phyloP scores from a whole-genome alignment of 1,140 invertebrate species.

The Drosophila neocordata region DNA sequence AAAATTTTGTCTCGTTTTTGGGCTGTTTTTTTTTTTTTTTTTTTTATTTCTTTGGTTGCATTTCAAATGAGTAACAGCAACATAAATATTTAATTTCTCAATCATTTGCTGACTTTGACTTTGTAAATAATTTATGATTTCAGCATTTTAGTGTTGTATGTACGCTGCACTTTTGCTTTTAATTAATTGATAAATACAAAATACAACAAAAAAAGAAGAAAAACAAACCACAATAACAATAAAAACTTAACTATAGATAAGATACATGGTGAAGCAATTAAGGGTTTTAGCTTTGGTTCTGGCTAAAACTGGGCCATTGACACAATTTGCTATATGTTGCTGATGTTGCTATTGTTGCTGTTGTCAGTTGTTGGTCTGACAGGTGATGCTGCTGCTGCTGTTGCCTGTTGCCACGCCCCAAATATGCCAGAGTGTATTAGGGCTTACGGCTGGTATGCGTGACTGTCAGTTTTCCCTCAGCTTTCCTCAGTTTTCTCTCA shows the following conservation, averaged over 20 bases:
- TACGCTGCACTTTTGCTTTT: constrained; percentile 57
- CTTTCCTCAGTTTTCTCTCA: constrained; percentile 41
- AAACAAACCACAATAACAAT: constrained; percentile 23
- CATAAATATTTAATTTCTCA: constrained; percentile 64
- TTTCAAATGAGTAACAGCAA: constrained; percentile 59
- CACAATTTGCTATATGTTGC: constrained; percentile 5
- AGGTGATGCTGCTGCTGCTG: constrained; percentile 23
- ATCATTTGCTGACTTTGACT: constrained; percentile 25
- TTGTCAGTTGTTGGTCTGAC: constrained; percentile 19
- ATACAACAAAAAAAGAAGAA: constrained; percentile 40
- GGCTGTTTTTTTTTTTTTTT: not conserved
- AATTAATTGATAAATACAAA: constrained; percentile 62
- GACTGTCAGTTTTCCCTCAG: constrained; percentile 28
- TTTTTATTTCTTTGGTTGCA: constrained; percentile 47
- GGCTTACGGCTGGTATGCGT: constrained; percentile 29
- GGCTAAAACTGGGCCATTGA: constrained; percentile 12
- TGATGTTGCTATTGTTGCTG: constrained; percentile 7
- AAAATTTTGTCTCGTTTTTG: constrained; percentile 50
- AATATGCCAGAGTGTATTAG: constrained; percentile 58
- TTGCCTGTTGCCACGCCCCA: constrained; percentile 43
- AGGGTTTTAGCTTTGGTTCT: constrained; percentile 39
- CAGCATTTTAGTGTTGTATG: constrained; percentile 48
- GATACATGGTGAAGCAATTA: constrained; percentile 45
- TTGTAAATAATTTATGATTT: constrained; percentile 23
- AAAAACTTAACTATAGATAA: constrained; percentile 48